Percentiles rank a stretch among this genome's conserved stretches.
These are phyloP conservation scores for Cryptocephalus moraei DNA, from an alignment of 2,888 invertebrate species.

Conservation along the genomic window DNA sequence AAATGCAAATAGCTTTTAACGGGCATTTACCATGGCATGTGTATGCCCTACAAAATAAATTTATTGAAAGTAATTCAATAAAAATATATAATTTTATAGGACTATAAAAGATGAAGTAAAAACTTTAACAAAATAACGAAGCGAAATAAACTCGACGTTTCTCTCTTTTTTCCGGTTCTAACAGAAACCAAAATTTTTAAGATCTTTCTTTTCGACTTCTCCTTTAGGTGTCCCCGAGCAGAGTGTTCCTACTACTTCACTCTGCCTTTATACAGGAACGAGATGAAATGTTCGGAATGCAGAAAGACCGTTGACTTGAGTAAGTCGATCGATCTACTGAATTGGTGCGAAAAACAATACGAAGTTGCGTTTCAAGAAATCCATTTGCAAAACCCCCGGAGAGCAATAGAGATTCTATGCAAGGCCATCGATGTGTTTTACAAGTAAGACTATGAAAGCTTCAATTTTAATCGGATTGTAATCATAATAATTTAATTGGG, in stretches of 20 bases:
- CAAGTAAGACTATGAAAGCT: slow-evolving; percentile 25
- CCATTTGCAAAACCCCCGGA: slow-evolving; percentile 43
- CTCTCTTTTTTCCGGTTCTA: too few relatives aligned
- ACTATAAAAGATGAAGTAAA: too few relatives aligned
- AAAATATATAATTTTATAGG: too few relatives aligned
- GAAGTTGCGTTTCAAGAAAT: slow-evolving; percentile 39
- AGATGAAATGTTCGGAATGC: slow-evolving; percentile 43
- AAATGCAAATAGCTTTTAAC: too few relatives aligned
- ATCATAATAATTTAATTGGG: not conserved
- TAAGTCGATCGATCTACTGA: slow-evolving; percentile 35
- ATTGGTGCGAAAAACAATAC: slow-evolving; percentile 42
- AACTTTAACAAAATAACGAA: too few relatives aligned
- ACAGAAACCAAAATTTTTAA: too few relatives aligned
- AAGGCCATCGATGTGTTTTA: slow-evolving; percentile 52
- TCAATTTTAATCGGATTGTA: not conserved
- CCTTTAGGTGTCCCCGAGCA: slow-evolving; percentile 42
- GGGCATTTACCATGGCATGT: too few relatives aligned
- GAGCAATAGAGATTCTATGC: slow-evolving; percentile 47
- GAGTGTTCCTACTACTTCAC: slow-evolving; percentile 42
- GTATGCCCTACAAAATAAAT: too few relatives aligned
- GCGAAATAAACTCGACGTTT: too few relatives aligned
- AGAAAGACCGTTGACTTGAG: slow-evolving; percentile 41
- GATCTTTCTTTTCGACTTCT: slow-evolving; percentile 1
- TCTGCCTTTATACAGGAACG: slow-evolving; percentile 35
- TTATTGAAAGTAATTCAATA: too few relatives aligned